A percentile compares a stretch with the other conserved stretches of the same genome.
Evolutionary conservation across 2,797 vertebrate genomes (phyloP).

Genomic region (Eulemur rubriventer): DNA sequence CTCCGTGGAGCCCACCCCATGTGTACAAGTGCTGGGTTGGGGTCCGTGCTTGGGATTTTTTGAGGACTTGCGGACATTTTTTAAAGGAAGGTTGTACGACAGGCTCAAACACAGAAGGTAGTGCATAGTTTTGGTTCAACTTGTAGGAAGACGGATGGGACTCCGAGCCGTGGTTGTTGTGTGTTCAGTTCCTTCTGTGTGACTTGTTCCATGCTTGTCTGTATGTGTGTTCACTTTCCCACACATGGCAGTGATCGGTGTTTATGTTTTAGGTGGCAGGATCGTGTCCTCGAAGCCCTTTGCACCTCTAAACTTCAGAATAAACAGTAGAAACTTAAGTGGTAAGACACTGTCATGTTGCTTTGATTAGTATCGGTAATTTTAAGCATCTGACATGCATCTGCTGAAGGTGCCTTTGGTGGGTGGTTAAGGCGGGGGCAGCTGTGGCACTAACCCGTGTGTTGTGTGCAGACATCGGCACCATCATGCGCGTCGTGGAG

Average conservation of each 20-base stretch:
- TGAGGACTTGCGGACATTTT: background rate
- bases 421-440: background rate
- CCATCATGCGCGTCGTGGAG: constrained; percentile 99
- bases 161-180: too few species aligned
- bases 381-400: fast-evolving
- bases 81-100: background rate
- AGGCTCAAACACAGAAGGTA: too few species aligned
- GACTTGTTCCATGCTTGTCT: background rate
- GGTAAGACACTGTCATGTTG: constrained; percentile 87
- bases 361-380: fast-evolving
- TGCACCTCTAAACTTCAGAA: constrained; percentile 99
- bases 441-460: background rate
- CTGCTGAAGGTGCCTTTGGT: background rate
- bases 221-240: background rate
- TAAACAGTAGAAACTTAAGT: constrained; percentile 99
- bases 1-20: background rate
- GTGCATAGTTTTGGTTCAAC: background rate
- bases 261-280: constrained; percentile 92
- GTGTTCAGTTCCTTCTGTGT: background rate
- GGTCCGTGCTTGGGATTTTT: background rate
- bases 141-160: background rate
- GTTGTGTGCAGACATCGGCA: constrained; percentile 94
- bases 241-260: background rate
- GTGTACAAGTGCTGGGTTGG: background rate
- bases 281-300: constrained; percentile 99